Evolutionary conservation across 2,113 vertebrate species (phyloP).

Genomic region (Trichomycterus rosablanca): DNA sequence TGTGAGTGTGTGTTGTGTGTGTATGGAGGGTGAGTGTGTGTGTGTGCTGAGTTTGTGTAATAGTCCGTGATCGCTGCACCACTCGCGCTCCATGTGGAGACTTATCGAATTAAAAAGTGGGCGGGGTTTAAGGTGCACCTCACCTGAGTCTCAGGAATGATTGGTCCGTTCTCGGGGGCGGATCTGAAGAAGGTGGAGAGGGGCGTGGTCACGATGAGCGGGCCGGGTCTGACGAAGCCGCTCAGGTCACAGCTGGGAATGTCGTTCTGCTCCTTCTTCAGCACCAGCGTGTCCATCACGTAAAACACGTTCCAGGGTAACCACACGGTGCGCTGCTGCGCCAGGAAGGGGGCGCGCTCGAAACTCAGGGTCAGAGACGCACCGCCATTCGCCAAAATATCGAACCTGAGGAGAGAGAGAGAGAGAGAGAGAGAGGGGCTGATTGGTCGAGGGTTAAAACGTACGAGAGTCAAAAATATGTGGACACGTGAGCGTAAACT

Average conservation of each 20-base stretch:
- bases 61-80: too few relatives aligned
- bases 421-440: slow-evolving; percentile 1
- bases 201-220: slow-evolving; percentile 87
- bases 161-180: slow-evolving; percentile 84
- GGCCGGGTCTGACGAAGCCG: slow-evolving; percentile 87
- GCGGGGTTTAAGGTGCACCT: too few relatives aligned
- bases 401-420: slow-evolving; percentile 84
- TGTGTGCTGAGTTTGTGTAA: too few relatives aligned
- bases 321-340: slow-evolving; percentile 93
- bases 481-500: too few relatives aligned
- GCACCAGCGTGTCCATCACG: slow-evolving; percentile 95
- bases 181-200: slow-evolving; percentile 88
- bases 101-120: too few relatives aligned
- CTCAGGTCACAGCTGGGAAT: slow-evolving; percentile 97
- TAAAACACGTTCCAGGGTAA: slow-evolving; percentile 97
- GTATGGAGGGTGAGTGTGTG: too few relatives aligned
- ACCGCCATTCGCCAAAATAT: slow-evolving; percentile 89
- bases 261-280: slow-evolving; percentile 98
- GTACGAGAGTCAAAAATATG: too few relatives aligned
- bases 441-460: too few relatives aligned
- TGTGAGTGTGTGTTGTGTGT: too few relatives aligned
- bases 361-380: slow-evolving; percentile 91
- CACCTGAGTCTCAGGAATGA: slow-evolving; percentile 97
- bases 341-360: slow-evolving; percentile 89
- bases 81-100: too few relatives aligned